phyloP scores from a whole-genome alignment of 2,797 vertebrate genomes.

The Dicrostonyx torquatus region DNA sequence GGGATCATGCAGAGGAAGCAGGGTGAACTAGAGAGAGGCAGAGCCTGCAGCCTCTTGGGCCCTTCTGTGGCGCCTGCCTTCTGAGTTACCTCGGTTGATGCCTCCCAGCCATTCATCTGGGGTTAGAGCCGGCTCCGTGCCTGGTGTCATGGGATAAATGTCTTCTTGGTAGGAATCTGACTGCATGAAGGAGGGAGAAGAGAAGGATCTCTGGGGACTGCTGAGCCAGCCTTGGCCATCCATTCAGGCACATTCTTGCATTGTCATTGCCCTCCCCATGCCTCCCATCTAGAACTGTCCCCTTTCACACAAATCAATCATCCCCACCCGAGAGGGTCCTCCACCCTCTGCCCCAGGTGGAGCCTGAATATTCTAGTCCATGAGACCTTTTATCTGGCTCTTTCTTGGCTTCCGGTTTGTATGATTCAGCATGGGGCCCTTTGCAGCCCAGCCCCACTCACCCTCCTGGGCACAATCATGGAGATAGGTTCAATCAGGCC shows the following conservation, averaged over 20 bases:
- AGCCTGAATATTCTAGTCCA: not conserved
- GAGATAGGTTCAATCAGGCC: slow-evolving; percentile 97
- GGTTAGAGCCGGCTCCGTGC: slow-evolving; percentile 93
- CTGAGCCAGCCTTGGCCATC: not conserved
- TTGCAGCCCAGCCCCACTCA: slow-evolving; percentile 84
- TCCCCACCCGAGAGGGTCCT: not conserved
- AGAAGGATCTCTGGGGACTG: not conserved
- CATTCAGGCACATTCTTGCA: not conserved
- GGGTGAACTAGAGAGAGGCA: not conserved
- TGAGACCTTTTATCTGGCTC: not conserved
- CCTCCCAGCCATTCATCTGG: slow-evolving; percentile 97
- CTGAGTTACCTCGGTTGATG: slow-evolving; percentile 91
- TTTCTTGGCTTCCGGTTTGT: not conserved
- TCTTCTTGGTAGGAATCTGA: slow-evolving; percentile 99
- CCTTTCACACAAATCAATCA: not conserved
- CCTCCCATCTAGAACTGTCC: not conserved
- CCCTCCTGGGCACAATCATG: slow-evolving; percentile 98
- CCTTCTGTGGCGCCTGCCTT: not conserved
- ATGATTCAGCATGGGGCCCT: not conserved
- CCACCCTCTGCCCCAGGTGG: not conserved
- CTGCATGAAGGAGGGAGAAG: slow-evolving; percentile 84
- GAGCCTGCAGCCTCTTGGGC: not conserved
- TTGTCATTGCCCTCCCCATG: not conserved
- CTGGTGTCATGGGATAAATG: slow-evolving; percentile 98
- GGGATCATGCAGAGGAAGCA: not conserved